Evolutionary conservation across 2,797 vertebrate species (phyloP), one percentile per base, ranked within the genome.

Genomic region (Galagoides demidoff): DNA sequence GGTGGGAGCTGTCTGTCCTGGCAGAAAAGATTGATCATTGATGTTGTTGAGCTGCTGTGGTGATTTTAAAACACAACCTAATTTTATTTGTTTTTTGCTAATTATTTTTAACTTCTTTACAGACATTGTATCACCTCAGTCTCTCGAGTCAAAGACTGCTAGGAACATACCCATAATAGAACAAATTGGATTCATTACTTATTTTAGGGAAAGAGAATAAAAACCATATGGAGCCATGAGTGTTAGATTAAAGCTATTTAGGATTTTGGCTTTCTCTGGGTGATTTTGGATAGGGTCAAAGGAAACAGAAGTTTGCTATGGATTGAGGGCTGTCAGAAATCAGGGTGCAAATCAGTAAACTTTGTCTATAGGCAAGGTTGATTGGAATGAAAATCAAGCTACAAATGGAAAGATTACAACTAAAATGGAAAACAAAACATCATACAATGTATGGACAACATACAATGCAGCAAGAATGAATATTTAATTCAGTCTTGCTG

Each of bases 41-140:
- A 66, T 17, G 39, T 76, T 34, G 5, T 83, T 85, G 52, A 77
- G 31, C 87, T 93, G 61, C 31, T 59, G 49, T 37, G 39, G 74
- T 92, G 25, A 70, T 85, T 94, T 94, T 92, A 82, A 95, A 79
- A 70, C 11, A 74, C 83, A 90, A 77, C 57, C 55, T 63, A 49
- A 22, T 96, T 93, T 92, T 82, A 77, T 68, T 90, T 88, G 8
- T 27, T 89, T 89, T 79, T 96, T 64, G 57, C 85, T 78, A 85
- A 85, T 82, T 87, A 19, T 84, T 92, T 88, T 93, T 73, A 96
- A 78, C 82, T 85, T 96, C 57, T 89, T 82, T 94, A 43, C 4
- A 84, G 49, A 39, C 37, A 90, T 27, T 89, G 9, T 2, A 66
- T 92, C 31, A 10, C 64, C 37, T 90, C 92, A 89, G 66, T 95